Conservation (phyloP, 2,888 invertebrate genomes). For the Ectemnius cavifrons region DNA sequence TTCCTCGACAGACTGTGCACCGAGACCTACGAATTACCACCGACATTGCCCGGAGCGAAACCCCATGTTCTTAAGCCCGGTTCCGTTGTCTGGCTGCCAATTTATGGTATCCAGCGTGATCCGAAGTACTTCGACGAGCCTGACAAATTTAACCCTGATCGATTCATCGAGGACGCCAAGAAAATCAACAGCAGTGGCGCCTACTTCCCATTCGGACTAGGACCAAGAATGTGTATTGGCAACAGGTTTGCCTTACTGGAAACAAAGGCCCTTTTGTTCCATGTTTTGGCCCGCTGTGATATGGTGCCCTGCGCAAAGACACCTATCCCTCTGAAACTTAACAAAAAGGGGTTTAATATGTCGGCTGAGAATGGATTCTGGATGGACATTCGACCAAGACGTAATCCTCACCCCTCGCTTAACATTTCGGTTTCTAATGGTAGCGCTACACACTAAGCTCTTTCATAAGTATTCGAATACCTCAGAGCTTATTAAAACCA, state of each 20-base stretch:
- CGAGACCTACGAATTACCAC: constrained; percentile 71
- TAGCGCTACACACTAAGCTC: neutral
- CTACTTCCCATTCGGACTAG: constrained; percentile 17
- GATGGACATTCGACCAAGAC: constrained; percentile 54
- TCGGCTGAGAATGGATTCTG: constrained; percentile 61
- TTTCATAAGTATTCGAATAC: neutral
- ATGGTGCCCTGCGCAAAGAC: constrained; percentile 56
- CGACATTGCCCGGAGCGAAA: constrained; percentile 45
- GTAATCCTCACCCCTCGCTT: neutral
- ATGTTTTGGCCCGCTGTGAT: constrained; percentile 56
- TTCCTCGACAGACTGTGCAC: constrained; percentile 77
- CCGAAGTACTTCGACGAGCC: constrained; percentile 3
- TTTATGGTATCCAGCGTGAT: neutral
- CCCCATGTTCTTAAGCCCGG: neutral
- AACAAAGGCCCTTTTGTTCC: constrained; percentile 57
- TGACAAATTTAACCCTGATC: neutral
- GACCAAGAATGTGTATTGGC: constrained; percentile 26
- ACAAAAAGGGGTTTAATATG: constrained; percentile 43
- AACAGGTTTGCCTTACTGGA: constrained; percentile 52
- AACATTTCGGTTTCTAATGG: neutral
- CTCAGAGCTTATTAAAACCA: neutral
- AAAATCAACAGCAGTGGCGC: neutral
- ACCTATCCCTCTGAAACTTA: constrained; percentile 50
- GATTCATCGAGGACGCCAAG: neutral
- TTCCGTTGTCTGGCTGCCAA: neutral